Conservation (phyloP, 1,140 invertebrate species). For the Trachymyrmex septentrionalis region DNA sequence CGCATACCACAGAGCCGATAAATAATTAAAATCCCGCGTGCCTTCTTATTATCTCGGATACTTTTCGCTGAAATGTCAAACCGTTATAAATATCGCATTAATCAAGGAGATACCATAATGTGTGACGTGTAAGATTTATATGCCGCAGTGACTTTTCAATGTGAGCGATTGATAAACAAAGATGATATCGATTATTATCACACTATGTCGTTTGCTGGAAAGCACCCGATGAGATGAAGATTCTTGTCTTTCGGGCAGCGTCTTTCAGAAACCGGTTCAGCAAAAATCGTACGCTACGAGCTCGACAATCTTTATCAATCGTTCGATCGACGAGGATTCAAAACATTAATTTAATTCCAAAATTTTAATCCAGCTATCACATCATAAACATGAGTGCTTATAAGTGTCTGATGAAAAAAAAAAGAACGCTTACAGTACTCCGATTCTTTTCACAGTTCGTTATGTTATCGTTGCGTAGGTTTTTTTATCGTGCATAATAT, state of each 20-base stretch:
- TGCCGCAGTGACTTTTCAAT: not conserved
- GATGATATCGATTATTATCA: too few species aligned
- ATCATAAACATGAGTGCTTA: not conserved
- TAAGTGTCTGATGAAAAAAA: slow-evolving; percentile 1
- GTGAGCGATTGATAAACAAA: too few species aligned
- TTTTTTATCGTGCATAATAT: too few species aligned
- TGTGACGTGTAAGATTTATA: not conserved
- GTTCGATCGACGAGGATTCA: not conserved
- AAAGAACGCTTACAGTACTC: too few species aligned
- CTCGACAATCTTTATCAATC: not conserved
- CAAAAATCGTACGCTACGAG: not conserved
- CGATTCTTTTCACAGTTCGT: too few species aligned
- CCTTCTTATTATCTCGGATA: not conserved
- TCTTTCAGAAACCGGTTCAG: not conserved
- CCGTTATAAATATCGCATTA: slow-evolving; percentile 5
- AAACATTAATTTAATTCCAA: not conserved
- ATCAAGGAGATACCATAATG: not conserved
- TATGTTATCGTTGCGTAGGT: too few species aligned
- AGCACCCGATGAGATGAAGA: too few species aligned
- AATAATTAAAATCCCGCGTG: not conserved
- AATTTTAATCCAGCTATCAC: not conserved
- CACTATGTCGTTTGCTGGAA: too few species aligned
- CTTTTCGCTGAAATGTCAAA: not conserved
- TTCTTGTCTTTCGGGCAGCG: too few species aligned
- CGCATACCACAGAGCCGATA: too few species aligned